Evolutionary conservation across 2,888 invertebrate genomes (phyloP).

Genomic region (Balanococcus diminutus): DNA sequence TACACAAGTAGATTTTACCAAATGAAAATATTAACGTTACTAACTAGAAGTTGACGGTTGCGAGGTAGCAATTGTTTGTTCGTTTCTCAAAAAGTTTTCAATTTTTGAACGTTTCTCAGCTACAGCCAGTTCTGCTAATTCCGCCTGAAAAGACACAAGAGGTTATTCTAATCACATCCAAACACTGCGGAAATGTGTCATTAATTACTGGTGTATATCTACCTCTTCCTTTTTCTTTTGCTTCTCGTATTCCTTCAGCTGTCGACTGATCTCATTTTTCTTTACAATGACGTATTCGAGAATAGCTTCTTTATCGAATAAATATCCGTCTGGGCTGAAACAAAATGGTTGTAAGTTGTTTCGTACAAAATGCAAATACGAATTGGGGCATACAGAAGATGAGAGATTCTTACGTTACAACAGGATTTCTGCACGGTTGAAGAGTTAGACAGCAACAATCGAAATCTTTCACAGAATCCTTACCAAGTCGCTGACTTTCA

Average conservation of each 20-base stretch:
- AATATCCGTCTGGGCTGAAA: conserved; percentile 79
- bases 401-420: conserved; percentile 73
- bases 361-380: too few relatives aligned
- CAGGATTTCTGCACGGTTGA: conserved; percentile 94
- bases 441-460: conserved; percentile 97
- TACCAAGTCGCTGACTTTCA: conserved; percentile 83
- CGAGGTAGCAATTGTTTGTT: conserved; percentile 73
- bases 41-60: conserved; percentile 47
- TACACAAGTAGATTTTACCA: not conserved
- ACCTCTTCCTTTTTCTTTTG: conserved; percentile 78
- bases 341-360: conserved; percentile 43
- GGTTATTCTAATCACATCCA: too few relatives aligned
- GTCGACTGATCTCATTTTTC: conserved; percentile 87
- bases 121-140: conserved; percentile 72
- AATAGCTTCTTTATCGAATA: conserved; percentile 97
- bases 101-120: conserved; percentile 78
- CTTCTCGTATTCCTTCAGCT: conserved; percentile 90
- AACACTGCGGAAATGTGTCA: too few relatives aligned
- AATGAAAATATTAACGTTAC: not conserved
- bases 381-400: not conserved
- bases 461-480: conserved; percentile 93
- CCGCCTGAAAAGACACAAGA: conserved; percentile 59
- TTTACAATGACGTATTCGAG: conserved; percentile 92
- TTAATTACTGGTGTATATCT: too few relatives aligned
- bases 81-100: conserved; percentile 80